phyloP scores from a whole-genome alignment of 2,113 vertebrate species.

The Cariama cristata region DNA sequence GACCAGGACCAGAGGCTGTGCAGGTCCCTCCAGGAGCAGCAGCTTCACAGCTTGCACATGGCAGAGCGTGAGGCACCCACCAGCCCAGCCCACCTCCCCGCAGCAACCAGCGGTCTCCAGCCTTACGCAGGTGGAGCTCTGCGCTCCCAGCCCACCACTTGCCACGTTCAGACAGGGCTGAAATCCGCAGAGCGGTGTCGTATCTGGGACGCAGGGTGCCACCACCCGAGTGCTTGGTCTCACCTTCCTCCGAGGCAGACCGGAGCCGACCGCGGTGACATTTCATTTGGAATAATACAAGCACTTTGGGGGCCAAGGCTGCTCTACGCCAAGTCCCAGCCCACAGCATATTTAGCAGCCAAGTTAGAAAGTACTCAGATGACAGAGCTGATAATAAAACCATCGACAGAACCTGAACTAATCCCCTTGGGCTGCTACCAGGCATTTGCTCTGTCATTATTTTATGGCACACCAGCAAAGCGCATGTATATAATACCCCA shows the following conservation, averaged over 20 bases:
- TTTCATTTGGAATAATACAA: not conserved
- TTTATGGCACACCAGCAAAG: not conserved
- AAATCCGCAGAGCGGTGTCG: accelerated
- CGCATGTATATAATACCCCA: not conserved
- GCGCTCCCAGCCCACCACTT: not conserved
- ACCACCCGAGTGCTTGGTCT: not conserved
- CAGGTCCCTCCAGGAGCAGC: not conserved
- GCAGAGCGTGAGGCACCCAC: not conserved
- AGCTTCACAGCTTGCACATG: accelerated
- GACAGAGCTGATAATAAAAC: constrained; percentile 60
- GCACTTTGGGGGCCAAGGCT: constrained; percentile 12
- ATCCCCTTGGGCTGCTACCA: constrained; percentile 41
- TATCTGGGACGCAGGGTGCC: not conserved
- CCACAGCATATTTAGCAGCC: constrained; percentile 56
- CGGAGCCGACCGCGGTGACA: not conserved
- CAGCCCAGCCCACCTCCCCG: accelerated
- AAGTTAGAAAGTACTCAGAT: constrained; percentile 62
- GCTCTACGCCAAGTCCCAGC: constrained; percentile 22
- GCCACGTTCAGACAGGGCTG: accelerated
- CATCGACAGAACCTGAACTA: constrained; percentile 52
- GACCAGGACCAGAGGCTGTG: not conserved
- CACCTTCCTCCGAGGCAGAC: not conserved
- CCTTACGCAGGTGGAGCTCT: not conserved
- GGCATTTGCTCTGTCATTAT: not conserved
- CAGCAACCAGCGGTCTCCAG: not conserved